Evolutionary conservation across 2,113 vertebrate species (phyloP).

Genomic region (Sapayoa aenigma): DNA sequence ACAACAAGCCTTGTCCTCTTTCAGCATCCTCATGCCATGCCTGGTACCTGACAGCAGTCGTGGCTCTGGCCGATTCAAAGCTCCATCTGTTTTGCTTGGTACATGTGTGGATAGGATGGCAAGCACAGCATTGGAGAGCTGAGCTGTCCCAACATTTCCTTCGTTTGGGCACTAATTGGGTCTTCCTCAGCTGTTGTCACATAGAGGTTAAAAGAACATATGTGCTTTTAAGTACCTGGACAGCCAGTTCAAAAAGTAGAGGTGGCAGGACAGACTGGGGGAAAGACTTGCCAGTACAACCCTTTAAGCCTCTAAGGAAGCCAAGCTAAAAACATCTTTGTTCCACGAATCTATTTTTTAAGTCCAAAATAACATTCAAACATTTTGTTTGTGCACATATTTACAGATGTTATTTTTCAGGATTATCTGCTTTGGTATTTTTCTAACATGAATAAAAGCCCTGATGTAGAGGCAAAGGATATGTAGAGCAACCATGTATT

Average conservation of each 20-base stretch:
- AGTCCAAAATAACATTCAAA: not conserved
- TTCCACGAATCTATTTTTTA: not conserved
- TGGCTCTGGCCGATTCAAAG: not conserved
- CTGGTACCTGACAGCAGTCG: not conserved
- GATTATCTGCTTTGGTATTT: not conserved
- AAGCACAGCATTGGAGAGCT: not conserved
- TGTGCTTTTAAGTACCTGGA: not conserved
- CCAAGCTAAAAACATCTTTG: not conserved
- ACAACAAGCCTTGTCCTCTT: not conserved
- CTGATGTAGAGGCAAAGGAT: not conserved
- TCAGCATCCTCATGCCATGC: not conserved
- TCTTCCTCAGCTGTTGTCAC: not conserved
- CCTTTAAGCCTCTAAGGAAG: not conserved
- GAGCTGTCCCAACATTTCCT: not conserved
- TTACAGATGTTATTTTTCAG: not conserved
- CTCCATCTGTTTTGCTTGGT: not conserved
- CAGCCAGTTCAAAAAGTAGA: not conserved
- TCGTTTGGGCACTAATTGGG: not conserved
- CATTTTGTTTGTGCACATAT: not conserved
- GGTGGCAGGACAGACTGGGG: not conserved
- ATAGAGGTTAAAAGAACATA: not conserved
- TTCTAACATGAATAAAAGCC: not conserved
- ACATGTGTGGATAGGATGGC: not conserved
- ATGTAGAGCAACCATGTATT: rapidly evolving
- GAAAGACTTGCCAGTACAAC: not conserved